Percentiles rank a stretch among this genome's conserved stretches.
phyloP scores from a whole-genome alignment of 2,113 vertebrate species.

The Campylorhamphus procurvoides region DNA sequence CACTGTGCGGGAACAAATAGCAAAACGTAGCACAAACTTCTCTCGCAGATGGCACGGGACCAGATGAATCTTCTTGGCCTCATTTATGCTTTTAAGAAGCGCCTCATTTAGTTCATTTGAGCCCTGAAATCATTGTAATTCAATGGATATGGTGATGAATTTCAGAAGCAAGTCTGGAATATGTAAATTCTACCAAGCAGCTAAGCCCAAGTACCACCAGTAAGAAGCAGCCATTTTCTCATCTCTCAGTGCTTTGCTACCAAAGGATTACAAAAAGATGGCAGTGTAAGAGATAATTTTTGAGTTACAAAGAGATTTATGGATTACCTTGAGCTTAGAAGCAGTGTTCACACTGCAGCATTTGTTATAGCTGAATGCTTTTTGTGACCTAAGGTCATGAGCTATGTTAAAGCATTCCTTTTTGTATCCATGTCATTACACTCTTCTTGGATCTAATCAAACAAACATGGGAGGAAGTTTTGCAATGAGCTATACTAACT shows the following conservation, averaged over 20 bases:
- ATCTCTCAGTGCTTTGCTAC: neutral
- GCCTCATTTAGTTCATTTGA: constrained; percentile 86
- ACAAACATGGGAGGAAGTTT: neutral
- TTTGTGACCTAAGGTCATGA: neutral
- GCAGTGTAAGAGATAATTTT: neutral
- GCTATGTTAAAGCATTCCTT: neutral
- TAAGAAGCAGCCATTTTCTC: neutral
- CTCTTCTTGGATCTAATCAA: neutral
- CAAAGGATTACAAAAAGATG: neutral
- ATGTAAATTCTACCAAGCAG: neutral
- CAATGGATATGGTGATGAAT: neutral
- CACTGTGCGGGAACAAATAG: constrained; percentile 82
- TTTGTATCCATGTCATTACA: neutral
- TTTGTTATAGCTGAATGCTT: neutral
- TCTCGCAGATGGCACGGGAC: constrained; percentile 87
- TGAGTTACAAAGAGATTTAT: neutral
- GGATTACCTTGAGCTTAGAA: neutral
- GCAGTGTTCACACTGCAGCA: neutral
- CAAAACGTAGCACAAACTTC: constrained; percentile 89
- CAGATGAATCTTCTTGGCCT: constrained; percentile 86
- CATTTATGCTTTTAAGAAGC: constrained; percentile 87
- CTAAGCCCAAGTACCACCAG: neutral
- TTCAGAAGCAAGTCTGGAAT: neutral
- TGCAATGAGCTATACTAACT: neutral
- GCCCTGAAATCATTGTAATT: constrained; percentile 73